These are phyloP conservation scores for Psittacula derbiana DNA, from an alignment of 2,797 vertebrate genomes.

Conservation along the genomic window DNA sequence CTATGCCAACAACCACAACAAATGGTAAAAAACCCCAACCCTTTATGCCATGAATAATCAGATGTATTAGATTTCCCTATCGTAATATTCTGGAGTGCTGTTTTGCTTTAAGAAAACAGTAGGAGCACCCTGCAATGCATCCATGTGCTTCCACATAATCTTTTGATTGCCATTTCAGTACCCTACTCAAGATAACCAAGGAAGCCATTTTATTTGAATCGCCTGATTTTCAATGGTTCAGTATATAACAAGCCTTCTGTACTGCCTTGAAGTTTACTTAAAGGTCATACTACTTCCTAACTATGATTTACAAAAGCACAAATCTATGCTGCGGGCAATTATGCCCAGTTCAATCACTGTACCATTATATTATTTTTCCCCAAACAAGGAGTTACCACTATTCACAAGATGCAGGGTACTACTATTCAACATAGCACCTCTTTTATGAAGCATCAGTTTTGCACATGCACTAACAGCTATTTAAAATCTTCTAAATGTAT, in stretches of 20 bases:
- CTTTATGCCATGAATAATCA: not conserved
- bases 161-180: not conserved
- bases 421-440: not conserved
- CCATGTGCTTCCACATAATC: not conserved
- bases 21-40: not conserved
- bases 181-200: not conserved
- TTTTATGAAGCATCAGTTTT: not conserved
- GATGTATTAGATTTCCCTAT: not conserved
- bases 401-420: not conserved
- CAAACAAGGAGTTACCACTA: not conserved
- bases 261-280: not conserved
- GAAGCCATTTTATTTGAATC: not conserved
- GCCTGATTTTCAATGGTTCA: not conserved
- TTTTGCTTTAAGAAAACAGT: slow-evolving; percentile 1
- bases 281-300: slow-evolving; percentile 11
- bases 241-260: not conserved
- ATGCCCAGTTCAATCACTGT: not conserved
- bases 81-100: not conserved
- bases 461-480: not conserved
- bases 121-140: not conserved
- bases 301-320: slow-evolving; percentile 14
- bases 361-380: not conserved
- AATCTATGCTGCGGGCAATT: slow-evolving; percentile 4
- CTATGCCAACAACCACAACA: slow-evolving; percentile 3
- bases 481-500: not conserved